A percentile compares a stretch with the other conserved stretches of the same genome.
phyloP scores from a whole-genome alignment of 2,888 invertebrate genomes.

The Synanthedon tipuliformis region DNA sequence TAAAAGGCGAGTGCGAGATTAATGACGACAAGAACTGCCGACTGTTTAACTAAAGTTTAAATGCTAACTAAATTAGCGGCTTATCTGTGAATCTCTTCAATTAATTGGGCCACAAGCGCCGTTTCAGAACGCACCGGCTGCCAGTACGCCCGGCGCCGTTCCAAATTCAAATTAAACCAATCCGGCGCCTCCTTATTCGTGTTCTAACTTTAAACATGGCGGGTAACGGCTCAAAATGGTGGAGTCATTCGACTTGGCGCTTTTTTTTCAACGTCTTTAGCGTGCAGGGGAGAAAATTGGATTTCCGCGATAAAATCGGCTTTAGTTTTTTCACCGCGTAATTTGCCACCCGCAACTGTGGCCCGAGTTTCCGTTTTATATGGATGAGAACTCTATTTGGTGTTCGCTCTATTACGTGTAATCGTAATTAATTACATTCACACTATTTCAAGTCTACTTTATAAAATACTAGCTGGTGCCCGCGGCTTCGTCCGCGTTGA shows the following conservation, averaged over 20 bases:
- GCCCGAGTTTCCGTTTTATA: conserved; percentile 47
- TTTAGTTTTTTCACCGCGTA: conserved; percentile 55
- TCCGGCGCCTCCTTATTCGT: conserved; percentile 70
- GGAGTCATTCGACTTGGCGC: conserved; percentile 68
- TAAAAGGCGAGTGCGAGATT: conserved; percentile 41
- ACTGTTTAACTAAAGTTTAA: conserved; percentile 55
- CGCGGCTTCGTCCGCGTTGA: too few species aligned
- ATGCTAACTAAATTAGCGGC: conserved; percentile 63
- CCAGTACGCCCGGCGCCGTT: conserved; percentile 53
- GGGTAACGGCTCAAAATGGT: conserved; percentile 63
- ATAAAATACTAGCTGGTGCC: too few species aligned
- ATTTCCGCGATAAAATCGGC: conserved; percentile 70
- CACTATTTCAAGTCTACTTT: too few species aligned
- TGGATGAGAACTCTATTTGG: conserved; percentile 55
- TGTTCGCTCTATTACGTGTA: conserved; percentile 4
- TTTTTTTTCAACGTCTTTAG: conserved; percentile 65
- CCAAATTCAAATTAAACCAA: conserved; percentile 70
- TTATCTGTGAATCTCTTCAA: conserved; percentile 65
- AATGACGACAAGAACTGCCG: conserved; percentile 49
- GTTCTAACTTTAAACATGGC: conserved; percentile 63
- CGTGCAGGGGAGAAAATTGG: conserved; percentile 70
- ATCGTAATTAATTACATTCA: too few species aligned
- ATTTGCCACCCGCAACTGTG: conserved; percentile 43
- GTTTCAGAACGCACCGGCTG: conserved; percentile 30
- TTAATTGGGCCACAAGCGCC: conserved; percentile 57